phyloP scores from a whole-genome alignment of 2,888 invertebrate genomes.

The Podabrus alpinus region DNA sequence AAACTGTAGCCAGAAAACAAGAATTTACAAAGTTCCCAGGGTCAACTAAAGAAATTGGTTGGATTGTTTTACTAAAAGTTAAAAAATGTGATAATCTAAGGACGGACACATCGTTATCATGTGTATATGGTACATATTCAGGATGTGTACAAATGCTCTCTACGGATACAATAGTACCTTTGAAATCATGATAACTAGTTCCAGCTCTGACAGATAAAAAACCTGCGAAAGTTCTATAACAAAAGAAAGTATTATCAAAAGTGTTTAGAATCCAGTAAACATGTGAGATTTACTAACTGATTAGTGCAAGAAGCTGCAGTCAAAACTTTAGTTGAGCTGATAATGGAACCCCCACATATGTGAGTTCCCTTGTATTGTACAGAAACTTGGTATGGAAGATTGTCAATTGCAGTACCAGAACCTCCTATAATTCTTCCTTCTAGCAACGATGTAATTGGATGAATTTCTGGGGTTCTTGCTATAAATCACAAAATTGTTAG shows the following conservation, averaged over 20 bases:
- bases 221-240: neutral
- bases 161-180: neutral
- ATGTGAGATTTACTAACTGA: constrained; percentile 12
- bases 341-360: constrained; percentile 43
- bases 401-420: constrained; percentile 32
- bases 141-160: neutral
- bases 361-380: constrained; percentile 34
- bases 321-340: constrained; percentile 31
- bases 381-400: constrained; percentile 42
- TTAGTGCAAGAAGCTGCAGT: constrained; percentile 45
- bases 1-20: neutral
- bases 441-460: constrained; percentile 7
- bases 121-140: neutral
- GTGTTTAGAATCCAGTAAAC: too few species aligned
- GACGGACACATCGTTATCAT: constrained; percentile 6
- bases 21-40: neutral
- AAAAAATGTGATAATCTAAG: neutral
- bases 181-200: neutral
- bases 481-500: neutral
- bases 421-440: constrained; percentile 44
- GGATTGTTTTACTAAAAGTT: neutral
- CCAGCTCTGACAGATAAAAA: constrained; percentile 1
- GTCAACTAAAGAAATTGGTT: neutral
- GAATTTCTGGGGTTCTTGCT: neutral
- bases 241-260: neutral